Evolutionary conservation across 2,113 vertebrate species (phyloP), one percentile per base, ranked within the genome.

Genomic region (Sterrhoptilus dennistouni): DNA sequence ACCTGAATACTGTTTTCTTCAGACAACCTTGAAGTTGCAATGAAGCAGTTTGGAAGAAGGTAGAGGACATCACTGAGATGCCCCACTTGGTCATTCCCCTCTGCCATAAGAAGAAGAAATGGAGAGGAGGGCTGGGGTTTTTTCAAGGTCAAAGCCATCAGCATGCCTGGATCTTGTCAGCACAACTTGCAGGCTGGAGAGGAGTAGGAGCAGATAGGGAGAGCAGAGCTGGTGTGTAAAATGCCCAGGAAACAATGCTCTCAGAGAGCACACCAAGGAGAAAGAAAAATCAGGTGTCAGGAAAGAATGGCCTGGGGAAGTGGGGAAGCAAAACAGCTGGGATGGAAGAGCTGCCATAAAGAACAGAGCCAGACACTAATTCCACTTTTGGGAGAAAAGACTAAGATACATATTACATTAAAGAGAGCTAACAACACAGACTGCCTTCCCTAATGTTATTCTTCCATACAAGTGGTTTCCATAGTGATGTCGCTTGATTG

Each of bases 401-500:
- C 87, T 94, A 83, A 93, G 90, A 87, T 91, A 71, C 33, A 59
- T 86, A 92, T 49, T 93, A 80, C 93, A 87, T 95, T 95, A 89
- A 90, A 80, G 85, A 84, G 77, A 93, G 72, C 86, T 93, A 96
- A 93, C 74, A 87, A 83, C 87, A 60, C 77, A 76, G 64, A 61
- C 83, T 90, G 92, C 74, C 57, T 92, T 90, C 69, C 83, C 88
- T 96, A 93, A 91, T 92, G 86, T 94, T 95, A 68, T 96, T 94
- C 86, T 90, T 96, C 83, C 88, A 83, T 93, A 85, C 83, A 87
- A 93, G 72, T 21, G 14, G 95, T 97, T 96, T 96, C 96, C 95
- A 97, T 97, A 96, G 96, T 87, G 93, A 97, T 92, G 83, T 94
- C 2, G 29, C 69, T 78, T 83, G 88, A 97, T 82, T 90, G 93